Evolutionary conservation across 2,797 vertebrate species (phyloP).

Genomic region (Rhynchonycteris naso): DNA sequence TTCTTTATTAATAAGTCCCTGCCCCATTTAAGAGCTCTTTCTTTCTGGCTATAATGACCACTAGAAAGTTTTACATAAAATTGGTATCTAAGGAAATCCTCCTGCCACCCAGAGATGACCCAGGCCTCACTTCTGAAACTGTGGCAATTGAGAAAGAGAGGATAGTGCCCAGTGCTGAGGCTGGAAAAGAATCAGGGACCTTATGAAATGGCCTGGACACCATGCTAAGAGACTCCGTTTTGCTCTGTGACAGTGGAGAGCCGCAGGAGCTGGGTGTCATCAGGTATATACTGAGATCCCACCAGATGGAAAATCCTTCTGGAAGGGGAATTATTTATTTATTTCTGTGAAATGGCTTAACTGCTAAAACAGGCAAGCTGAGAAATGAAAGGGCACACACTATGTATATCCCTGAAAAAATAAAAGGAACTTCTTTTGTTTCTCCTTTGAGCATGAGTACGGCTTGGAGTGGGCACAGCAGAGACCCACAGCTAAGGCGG

Average conservation of each 20-base stretch:
- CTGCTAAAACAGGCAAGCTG: background rate
- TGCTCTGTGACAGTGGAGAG: background rate
- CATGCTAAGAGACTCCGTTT: rapidly evolving
- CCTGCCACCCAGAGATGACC: background rate
- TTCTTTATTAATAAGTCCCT: background rate
- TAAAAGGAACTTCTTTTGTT: background rate
- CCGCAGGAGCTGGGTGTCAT: background rate
- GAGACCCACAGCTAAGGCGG: background rate
- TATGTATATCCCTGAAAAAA: background rate
- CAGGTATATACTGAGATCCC: background rate
- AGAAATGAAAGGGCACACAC: background rate
- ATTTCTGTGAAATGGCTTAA: background rate
- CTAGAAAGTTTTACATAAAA: background rate
- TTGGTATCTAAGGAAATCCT: background rate
- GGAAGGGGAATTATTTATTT: background rate
- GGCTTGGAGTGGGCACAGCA: background rate
- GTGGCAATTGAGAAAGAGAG: background rate
- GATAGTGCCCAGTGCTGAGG: background rate
- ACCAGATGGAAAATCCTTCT: background rate
- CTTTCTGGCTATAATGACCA: background rate
- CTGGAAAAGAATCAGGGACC: background rate
- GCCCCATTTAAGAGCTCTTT: background rate
- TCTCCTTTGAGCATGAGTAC: background rate
- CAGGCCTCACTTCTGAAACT: background rate
- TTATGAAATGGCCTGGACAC: background rate